A percentile compares a stretch with the other conserved stretches of the same genome.
Conservation (phyloP, 2,797 vertebrate species). For the Florisuga fusca region DNA sequence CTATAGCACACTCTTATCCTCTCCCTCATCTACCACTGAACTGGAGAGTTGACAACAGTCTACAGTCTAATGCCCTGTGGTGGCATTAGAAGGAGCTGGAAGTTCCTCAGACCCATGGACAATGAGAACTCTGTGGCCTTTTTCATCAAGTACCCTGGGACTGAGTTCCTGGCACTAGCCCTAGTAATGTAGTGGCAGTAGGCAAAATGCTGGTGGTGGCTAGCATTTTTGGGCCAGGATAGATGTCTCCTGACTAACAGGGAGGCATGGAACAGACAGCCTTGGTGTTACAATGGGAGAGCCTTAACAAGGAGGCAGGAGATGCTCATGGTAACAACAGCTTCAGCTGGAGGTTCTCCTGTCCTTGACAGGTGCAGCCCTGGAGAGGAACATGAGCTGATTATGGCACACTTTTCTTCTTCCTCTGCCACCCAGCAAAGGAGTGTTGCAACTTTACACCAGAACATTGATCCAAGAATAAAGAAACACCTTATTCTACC, state of each 20-base stretch:
- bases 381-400: background rate
- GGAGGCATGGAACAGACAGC: background rate
- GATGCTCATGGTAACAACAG: background rate
- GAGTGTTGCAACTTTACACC: background rate
- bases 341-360: background rate
- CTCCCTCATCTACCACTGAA: background rate
- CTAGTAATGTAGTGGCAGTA: background rate
- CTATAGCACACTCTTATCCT: background rate
- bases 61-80: background rate
- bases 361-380: background rate
- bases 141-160: background rate
- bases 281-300: background rate
- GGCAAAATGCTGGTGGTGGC: background rate
- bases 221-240: background rate
- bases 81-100: background rate
- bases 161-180: background rate
- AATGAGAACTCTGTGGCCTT: background rate
- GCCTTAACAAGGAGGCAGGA: background rate
- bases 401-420: background rate
- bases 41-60: background rate
- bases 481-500: background rate
- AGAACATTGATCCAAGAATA: background rate
- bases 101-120: background rate
- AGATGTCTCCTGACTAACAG: background rate
- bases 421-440: fast-evolving